A percentile compares a stretch with the other conserved stretches of the same genome.
phyloP scores from a whole-genome alignment of 2,113 vertebrate genomes.

The Miniopterus natalensis region DNA sequence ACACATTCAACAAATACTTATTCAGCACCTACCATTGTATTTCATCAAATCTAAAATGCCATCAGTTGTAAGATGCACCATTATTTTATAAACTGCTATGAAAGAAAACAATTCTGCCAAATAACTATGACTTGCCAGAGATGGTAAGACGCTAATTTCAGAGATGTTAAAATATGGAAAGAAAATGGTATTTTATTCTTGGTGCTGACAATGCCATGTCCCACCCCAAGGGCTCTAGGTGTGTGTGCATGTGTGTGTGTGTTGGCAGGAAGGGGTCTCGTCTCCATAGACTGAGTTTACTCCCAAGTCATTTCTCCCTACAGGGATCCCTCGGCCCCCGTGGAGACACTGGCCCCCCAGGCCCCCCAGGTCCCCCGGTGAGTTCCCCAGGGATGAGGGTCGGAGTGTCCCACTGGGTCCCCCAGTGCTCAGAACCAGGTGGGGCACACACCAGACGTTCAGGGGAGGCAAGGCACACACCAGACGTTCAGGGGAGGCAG shows the following conservation, averaged over 20 bases:
- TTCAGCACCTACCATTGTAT: background rate
- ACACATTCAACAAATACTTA: background rate
- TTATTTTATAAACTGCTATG: constrained; percentile 25
- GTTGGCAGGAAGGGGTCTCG: background rate
- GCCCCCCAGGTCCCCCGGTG: constrained; percentile 90
- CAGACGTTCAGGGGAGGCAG: too few relatives aligned
- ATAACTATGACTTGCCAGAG: background rate
- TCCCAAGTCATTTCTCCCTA: background rate
- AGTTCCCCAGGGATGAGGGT: constrained; percentile 75
- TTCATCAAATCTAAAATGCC: background rate
- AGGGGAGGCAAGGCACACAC: too few relatives aligned
- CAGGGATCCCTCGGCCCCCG: constrained; percentile 90
- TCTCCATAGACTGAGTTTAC: background rate
- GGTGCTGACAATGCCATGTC: background rate
- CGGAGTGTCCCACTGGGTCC: background rate
- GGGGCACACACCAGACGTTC: background rate
- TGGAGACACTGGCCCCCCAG: constrained; percentile 90
- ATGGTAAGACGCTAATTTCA: background rate
- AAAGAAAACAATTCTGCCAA: background rate
- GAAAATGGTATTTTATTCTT: background rate
- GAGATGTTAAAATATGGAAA: background rate
- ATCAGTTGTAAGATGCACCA: background rate
- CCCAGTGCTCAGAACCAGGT: background rate
- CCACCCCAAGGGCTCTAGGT: background rate
- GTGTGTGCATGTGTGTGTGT: too few relatives aligned